Conservation (phyloP, 2,113 vertebrate genomes). For the Channa maculata region DNA sequence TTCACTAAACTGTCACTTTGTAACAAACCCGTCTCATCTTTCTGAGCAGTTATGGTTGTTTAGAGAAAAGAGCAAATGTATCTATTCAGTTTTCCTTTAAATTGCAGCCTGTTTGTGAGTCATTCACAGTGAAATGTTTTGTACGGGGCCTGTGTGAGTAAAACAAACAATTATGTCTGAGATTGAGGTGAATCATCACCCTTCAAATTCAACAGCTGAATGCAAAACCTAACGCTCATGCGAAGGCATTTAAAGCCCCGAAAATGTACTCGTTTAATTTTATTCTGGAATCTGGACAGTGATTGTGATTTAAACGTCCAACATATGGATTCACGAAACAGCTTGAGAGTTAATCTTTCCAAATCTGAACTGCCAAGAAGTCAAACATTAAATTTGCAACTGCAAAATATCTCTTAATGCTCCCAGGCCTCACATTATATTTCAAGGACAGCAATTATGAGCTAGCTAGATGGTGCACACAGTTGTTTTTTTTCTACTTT, state of each 20-base stretch:
- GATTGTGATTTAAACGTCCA: not conserved
- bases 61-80: not conserved
- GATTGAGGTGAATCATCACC: slow-evolving; percentile 18
- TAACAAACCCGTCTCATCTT: not conserved
- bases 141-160: not conserved
- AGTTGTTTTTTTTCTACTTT: not conserved
- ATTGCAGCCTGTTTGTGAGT: slow-evolving; percentile 2
- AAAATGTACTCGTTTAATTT: not conserved
- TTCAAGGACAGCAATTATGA: not conserved
- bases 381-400: not conserved
- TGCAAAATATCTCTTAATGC: not conserved
- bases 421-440: not conserved
- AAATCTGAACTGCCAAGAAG: not conserved
- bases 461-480: not conserved
- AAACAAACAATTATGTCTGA: slow-evolving; percentile 15
- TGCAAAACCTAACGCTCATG: too few relatives aligned
- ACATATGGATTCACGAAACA: slow-evolving; percentile 26
- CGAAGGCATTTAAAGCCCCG: not conserved
- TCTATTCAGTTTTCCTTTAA: slow-evolving; percentile 6
- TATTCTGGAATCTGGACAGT: slow-evolving; percentile 8
- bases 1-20: not conserved
- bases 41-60: not conserved
- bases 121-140: slow-evolving; percentile 7
- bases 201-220: slow-evolving; percentile 15
- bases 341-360: slow-evolving; percentile 21